Percentiles rank a stretch among this genome's conserved stretches.
Evolutionary conservation across 2,888 invertebrate genomes (phyloP).

Genomic region (Nomada goodeniana): DNA sequence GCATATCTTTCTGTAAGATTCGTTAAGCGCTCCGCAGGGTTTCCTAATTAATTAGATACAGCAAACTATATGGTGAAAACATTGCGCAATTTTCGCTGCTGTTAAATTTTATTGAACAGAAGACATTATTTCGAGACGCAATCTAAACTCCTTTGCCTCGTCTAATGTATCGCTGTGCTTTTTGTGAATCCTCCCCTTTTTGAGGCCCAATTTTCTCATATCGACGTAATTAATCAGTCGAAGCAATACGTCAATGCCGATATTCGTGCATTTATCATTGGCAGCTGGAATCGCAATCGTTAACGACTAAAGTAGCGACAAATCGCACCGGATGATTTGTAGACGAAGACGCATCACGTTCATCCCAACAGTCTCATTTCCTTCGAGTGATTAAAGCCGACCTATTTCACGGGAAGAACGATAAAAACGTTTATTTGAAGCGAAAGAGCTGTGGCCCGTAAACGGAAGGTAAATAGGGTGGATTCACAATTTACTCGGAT

Average conservation of each 20-base stretch:
- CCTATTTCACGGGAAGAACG: conserved; percentile 21
- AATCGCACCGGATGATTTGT: background rate
- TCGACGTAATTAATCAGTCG: conserved; percentile 6
- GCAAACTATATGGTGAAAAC: no score
- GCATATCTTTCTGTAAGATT: no score
- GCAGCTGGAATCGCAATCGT: background rate
- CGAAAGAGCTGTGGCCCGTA: conserved; percentile 29
- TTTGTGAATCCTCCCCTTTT: background rate
- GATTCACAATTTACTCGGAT: conserved; percentile 38
- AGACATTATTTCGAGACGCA: no score
- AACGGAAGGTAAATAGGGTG: conserved; percentile 40
- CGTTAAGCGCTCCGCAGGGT: no score
- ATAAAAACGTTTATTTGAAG: conserved; percentile 42
- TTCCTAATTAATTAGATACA: no score
- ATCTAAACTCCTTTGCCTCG: no score
- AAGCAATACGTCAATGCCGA: background rate
- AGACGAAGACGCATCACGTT: conserved; percentile 21
- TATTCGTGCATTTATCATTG: background rate
- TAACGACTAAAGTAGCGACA: background rate
- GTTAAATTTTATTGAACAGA: no score
- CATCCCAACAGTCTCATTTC: conserved; percentile 49
- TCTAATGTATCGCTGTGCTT: no score
- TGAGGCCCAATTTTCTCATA: no score
- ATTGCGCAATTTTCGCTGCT: no score
- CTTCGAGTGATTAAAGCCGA: conserved; percentile 53